Base-by-base conservation (phyloP, 1,140 invertebrate species). In the Lasioglossum baleicum region DNA sequence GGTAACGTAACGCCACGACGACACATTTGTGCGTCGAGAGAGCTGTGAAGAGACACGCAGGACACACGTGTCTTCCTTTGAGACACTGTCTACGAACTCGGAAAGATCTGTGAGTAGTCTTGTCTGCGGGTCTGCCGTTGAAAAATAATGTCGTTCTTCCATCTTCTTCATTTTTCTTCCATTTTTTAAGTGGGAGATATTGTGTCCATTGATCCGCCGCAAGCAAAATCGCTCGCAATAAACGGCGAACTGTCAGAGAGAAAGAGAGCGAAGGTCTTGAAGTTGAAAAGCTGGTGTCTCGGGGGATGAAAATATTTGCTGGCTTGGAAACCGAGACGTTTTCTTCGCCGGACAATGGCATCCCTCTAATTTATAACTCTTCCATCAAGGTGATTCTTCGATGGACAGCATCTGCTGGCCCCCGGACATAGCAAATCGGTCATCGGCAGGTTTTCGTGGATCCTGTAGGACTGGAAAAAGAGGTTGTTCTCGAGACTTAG, bases 281-380 rank as follows among this genome's bases (percentile, higher is more conserved):
- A 0, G 26, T 7, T 4, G 40, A 77, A 22, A 70, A 44, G 42
- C 40, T 48, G 17, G 0, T 1, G 6, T 44, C 48, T 26, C 66
- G 0, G 8, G 48, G 68, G 69, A 78, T 44, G 75, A 74, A 67
- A 80, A 75, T 80, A 74, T 80, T 58, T 80, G 51, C 60, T 20
- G 11, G 17, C 20, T 22, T 26, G 44, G 69, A 79, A 42, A 67
- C 64, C 72, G 72, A 75, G 20, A 61, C 53, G 63, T 75, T 68
- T 64, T 64, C 61, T 56, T 20, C 51, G 0, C 7, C 2, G 26
- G 10, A 80, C 53, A 80, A 75, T 80, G 26, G 2, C 4, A 6
- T 10, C 20, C 0, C 22, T 60, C 20, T 58, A 77, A 81, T 77
- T 81, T 81, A 71, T 75, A 81, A 81, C 80, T 71, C 80, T 81